Conservation (phyloP, 2,888 invertebrate genomes). For the Coenonympha glycerion region DNA sequence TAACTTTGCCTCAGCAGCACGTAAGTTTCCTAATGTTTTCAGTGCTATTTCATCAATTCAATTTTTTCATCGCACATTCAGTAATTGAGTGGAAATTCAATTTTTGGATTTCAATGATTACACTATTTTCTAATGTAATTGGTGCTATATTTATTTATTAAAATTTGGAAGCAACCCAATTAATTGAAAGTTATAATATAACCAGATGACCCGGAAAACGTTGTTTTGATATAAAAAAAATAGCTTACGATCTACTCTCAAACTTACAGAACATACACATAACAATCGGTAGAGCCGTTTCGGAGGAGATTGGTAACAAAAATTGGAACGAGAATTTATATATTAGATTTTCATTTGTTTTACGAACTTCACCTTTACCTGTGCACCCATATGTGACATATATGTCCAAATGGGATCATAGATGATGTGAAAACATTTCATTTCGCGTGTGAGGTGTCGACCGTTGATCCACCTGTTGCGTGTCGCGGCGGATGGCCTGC, state of each 20-base stretch:
- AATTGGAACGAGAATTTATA: too few relatives aligned
- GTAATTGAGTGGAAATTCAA: not conserved
- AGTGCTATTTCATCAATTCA: not conserved
- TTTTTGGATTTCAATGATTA: not conserved
- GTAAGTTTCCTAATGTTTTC: conserved; percentile 48
- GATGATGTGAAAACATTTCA: not conserved
- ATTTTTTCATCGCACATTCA: not conserved
- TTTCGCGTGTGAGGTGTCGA: not conserved
- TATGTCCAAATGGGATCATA: not conserved
- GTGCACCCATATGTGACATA: not conserved
- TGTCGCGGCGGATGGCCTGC: conserved; percentile 14
- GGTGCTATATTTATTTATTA: too few relatives aligned
- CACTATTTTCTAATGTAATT: not conserved
- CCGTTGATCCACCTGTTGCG: conserved; percentile 38
- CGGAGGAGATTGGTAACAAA: too few relatives aligned
- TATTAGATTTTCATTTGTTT: too few relatives aligned
- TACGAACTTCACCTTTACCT: too few relatives aligned
- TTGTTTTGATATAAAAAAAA: too few relatives aligned
- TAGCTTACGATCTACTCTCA: too few relatives aligned
- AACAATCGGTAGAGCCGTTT: too few relatives aligned
- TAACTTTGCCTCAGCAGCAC: conserved; percentile 52
- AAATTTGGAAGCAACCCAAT: too few relatives aligned
- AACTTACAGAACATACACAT: too few relatives aligned
- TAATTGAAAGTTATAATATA: too few relatives aligned
- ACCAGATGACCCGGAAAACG: too few relatives aligned